Conservation (phyloP, 1,140 invertebrate genomes). For the Pissodes strobi region DNA sequence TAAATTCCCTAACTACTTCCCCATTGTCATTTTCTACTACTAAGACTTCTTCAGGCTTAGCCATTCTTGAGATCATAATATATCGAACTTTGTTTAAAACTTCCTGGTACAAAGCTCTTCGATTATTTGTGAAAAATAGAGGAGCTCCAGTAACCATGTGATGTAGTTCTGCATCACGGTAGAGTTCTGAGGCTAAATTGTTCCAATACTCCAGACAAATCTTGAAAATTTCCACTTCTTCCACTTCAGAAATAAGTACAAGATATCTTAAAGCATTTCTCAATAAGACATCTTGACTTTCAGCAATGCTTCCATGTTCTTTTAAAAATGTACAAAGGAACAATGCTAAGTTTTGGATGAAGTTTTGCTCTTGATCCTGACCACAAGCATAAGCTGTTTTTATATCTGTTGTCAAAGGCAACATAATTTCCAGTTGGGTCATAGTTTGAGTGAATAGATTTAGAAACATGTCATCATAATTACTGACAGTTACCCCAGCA, state of each 20-base stretch:
- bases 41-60: conserved; percentile 99
- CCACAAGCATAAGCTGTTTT: conserved; percentile 91
- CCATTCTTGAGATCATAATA: conserved; percentile 99
- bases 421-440: conserved; percentile 88
- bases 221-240: conserved; percentile 99
- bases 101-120: conserved; percentile 56
- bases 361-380: conserved; percentile 96
- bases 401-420: conserved; percentile 89
- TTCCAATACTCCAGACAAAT: conserved; percentile 99
- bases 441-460: conserved; percentile 88
- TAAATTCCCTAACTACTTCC: conserved; percentile 98
- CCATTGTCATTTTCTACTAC: conserved; percentile 99
- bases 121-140: conserved; percentile 54
- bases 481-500: conserved; percentile 81
- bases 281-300: conserved; percentile 74
- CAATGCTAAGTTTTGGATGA: conserved; percentile 97
- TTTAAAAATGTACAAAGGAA: conserved; percentile 97
- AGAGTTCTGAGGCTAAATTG: conserved; percentile 87
- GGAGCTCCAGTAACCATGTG: conserved; percentile 53
- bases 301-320: conserved; percentile 89
- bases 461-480: conserved; percentile 93
- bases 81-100: conserved; percentile 91
- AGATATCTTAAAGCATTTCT: conserved; percentile 90
- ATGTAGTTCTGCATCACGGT: conserved; percentile 68
- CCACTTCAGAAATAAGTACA: conserved; percentile 96